phyloP scores from a whole-genome alignment of 2,888 invertebrate species.

The Isoperla grammatica region DNA sequence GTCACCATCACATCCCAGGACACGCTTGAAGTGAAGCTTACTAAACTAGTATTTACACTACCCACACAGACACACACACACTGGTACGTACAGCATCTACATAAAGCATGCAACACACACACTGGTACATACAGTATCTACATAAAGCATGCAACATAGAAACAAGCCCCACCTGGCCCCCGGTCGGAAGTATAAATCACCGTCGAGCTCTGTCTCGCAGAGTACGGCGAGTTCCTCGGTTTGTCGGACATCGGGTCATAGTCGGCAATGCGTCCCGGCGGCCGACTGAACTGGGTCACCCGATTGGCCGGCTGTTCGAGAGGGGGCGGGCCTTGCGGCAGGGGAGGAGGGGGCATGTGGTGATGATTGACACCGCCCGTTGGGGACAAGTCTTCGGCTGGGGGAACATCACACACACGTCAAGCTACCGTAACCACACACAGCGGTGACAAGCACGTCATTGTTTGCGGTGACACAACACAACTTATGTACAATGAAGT shows the following conservation, averaged over 20 bases:
- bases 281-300: constrained; percentile 33
- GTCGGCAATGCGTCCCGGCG: constrained; percentile 63
- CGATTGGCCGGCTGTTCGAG: constrained; percentile 16
- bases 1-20: no score
- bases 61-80: no score
- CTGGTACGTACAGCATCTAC: no score
- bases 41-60: no score
- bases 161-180: constrained; percentile 52
- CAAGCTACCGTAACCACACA: constrained; percentile 15
- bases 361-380: constrained; percentile 16
- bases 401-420: constrained; percentile 14
- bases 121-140: neutral
- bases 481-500: no score
- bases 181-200: constrained; percentile 78
- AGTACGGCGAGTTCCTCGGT: constrained; percentile 63
- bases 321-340: constrained; percentile 31
- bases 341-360: constrained; percentile 31
- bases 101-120: no score
- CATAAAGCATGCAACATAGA: neutral
- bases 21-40: no score
- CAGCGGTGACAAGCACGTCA: no score
- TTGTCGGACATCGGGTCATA: constrained; percentile 70
- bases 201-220: constrained; percentile 72
- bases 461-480: no score
- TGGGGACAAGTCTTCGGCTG: constrained; percentile 3